Base-by-base conservation (phyloP, 2,113 vertebrate species). In the Lagopus leucura region DNA sequence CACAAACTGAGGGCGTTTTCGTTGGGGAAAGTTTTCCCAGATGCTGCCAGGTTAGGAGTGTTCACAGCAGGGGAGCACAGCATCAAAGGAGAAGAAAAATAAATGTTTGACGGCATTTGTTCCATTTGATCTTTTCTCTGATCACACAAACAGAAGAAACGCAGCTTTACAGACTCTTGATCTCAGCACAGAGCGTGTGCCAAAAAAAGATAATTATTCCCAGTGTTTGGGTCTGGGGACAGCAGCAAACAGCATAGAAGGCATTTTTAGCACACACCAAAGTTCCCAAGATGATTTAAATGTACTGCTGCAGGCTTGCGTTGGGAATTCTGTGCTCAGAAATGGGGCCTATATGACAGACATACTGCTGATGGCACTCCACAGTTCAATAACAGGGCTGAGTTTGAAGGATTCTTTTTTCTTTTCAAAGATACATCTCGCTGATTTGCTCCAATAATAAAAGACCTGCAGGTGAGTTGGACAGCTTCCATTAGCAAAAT, bases 401-500 rank as follows among this genome's bases (percentile, higher is more conserved):
- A 47, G 25, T 71, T 71, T 47, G 24, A 8, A 11, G 6, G 2
- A 36, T 28, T 40, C 14, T 32, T 43, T 48, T 38, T 32, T 80
- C 28, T 80, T 90, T 86, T 61, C 15, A 75, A 90, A 81, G 50
- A 81, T 65, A 13, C 0, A 0, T 81, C 92, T 81, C 75, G 74
- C 45, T 82, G 58, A 79, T 82, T 67, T 57, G 28, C 28, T 76
- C 87, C 2, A 0, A 63, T 58, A 76, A 91, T 66, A 63, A 76
- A 95, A 87, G 74, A 70, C n/a, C 84, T 89, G 78, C 74, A 93
- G 86, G 74, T 93, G 81, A 66, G 36, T 71, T 94, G 89, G 91
- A 89, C 36, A 71, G 22, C 22, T 60, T 92, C 54, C 84, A 79
- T 66, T 75, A 88, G 45, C 64, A 93, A 85, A 94, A 87, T 2